phyloP scores from a whole-genome alignment of 2,113 vertebrate genomes.

The Hemicordylus capensis region DNA sequence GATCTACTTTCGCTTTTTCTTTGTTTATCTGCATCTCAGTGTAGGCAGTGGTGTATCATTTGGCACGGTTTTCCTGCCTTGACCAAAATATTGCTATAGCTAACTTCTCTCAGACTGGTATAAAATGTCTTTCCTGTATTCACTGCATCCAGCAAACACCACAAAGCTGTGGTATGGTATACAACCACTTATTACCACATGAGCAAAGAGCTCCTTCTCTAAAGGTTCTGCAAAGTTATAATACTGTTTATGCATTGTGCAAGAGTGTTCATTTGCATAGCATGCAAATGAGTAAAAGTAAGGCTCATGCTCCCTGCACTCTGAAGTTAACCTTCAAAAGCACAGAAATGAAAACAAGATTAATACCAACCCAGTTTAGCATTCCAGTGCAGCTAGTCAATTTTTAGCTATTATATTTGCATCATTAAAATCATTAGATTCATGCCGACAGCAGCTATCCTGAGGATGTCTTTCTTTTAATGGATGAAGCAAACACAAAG shows the following conservation, averaged over 20 bases:
- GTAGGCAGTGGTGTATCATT: neutral
- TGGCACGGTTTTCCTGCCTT: neutral
- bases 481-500: neutral
- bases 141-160: conserved; percentile 4
- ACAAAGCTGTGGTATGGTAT: neutral
- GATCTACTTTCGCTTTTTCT: too few relatives aligned
- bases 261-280: neutral
- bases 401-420: neutral
- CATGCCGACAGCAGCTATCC: neutral
- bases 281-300: neutral
- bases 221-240: neutral
- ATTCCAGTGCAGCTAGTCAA: accelerated
- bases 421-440: accelerated
- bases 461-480: neutral
- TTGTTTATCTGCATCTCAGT: too few relatives aligned
- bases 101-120: neutral
- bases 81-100: neutral
- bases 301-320: neutral
- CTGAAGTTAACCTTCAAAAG: conserved; percentile 39
- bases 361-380: neutral
- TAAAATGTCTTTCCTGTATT: neutral
- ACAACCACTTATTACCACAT: neutral
- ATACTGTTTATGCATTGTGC: neutral
- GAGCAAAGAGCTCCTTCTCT: neutral
- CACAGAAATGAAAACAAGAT: conserved; percentile 47